Base-by-base conservation (phyloP, 1,140 invertebrate genomes). In the Drosophila malerkotliana region DNA sequence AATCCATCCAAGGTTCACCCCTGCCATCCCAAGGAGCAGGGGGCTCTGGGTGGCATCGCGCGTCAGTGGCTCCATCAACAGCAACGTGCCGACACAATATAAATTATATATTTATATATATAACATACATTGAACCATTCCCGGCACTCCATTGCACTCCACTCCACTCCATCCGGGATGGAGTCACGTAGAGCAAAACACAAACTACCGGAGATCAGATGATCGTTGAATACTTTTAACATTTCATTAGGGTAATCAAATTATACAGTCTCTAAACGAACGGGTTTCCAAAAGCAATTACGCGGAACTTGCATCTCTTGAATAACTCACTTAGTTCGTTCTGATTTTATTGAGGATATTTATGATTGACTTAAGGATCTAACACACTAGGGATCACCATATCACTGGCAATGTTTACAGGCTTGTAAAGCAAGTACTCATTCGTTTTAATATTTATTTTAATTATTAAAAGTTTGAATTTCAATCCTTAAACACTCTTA, bases 31-130 rank as follows among this genome's bases (percentile, higher is more conserved):
- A 28, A 32, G 45, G 60, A 57, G 67, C 28, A 21, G 30, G 69
- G 71, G 52, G 41, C 10, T 32, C 55, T 84, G 81, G 83, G 82
- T 85, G 82, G 83, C 82, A 87, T 88, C 78, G 75, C 64, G 72
- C 74, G 77, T 85, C 81, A 85, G 82, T 85, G 67, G 69, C 82
- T 81, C 74, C 82, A 85, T 85, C 81, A 87, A 63, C 73, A 77
- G 44, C 67, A 77, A 56, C 62, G 78, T 79, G 83, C 83, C 82
- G 82, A 85, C 82, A 88, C 83, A 88, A 87, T 82, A 88, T 87
- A 87, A 87, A 87, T 87, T 88, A 87, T 77, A 77, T 77, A 55
- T 55, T 61, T 72, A 53, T 72, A 72, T 75, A 73, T 64, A 69
- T 75, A 80, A 58, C 72, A 75, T 79, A 51, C 47, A 79, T 61